These are phyloP conservation scores for Trachelus stipa DNA, from an alignment of 2,888 invertebrate genomes.

Conservation along the genomic window DNA sequence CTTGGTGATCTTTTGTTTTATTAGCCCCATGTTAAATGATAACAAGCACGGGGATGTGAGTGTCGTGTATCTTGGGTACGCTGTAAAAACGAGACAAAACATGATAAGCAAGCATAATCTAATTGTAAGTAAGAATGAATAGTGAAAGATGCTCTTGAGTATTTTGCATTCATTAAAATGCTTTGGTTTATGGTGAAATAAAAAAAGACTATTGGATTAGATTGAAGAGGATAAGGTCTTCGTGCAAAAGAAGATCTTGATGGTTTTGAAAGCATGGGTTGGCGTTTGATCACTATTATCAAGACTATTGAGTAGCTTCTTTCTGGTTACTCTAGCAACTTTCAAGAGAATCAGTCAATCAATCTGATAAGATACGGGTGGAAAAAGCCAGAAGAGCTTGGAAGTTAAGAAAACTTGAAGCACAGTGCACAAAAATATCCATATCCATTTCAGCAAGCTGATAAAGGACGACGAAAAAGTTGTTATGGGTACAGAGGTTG, in stretches of 20 bases:
- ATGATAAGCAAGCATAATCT: slow-evolving; percentile 37
- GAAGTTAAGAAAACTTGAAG: neutral
- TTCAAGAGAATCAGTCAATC: neutral
- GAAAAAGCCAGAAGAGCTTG: neutral
- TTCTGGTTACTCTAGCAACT: neutral
- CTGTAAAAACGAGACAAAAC: slow-evolving; percentile 47
- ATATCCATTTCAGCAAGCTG: neutral
- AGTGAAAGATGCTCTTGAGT: neutral
- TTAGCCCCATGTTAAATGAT: slow-evolving; percentile 46
- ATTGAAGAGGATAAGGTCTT: neutral
- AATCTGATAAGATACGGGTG: too few species aligned
- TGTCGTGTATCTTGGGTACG: slow-evolving; percentile 44
- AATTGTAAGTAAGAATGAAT: slow-evolving; percentile 11
- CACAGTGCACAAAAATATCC: neutral
- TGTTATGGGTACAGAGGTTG: neutral
- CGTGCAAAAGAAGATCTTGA: neutral
- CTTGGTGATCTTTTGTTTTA: slow-evolving; percentile 24
- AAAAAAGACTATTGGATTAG: neutral
- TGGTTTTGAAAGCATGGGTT: neutral
- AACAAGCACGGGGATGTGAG: slow-evolving; percentile 48
- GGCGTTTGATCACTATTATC: neutral
- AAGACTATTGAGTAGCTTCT: neutral
- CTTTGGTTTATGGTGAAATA: neutral
- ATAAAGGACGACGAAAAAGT: neutral
- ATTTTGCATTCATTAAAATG: neutral